Percentiles rank a stretch among this genome's conserved stretches.
phyloP scores from a whole-genome alignment of 2,797 vertebrate genomes.

The Pseudochirops cupreus region DNA sequence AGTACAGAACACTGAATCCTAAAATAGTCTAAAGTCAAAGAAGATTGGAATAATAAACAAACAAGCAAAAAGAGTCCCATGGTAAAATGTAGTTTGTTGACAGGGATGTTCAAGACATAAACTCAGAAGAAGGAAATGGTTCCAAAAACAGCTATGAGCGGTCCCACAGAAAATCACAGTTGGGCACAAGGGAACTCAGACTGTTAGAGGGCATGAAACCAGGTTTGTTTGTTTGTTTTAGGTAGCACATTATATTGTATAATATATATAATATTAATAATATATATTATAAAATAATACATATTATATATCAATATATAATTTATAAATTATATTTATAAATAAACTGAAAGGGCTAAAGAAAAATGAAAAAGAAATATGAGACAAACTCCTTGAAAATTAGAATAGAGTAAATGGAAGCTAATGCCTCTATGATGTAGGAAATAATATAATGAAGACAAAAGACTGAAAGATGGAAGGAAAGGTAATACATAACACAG shows the following conservation, averaged over 20 bases:
- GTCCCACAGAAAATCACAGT: background rate
- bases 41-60: background rate
- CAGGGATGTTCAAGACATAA: background rate
- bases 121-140: background rate
- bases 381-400: background rate
- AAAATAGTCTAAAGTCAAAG: background rate
- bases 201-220: background rate
- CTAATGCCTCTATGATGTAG: background rate
- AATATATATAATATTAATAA: too few relatives aligned
- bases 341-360: too few relatives aligned
- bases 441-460: background rate
- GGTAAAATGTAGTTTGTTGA: background rate
- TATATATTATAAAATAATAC: too few relatives aligned
- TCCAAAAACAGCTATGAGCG: background rate
- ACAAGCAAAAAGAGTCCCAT: background rate
- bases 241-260: too few relatives aligned
- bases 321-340: too few relatives aligned
- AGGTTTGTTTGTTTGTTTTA: too few relatives aligned
- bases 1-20: background rate
- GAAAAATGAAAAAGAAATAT: too few relatives aligned
- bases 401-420: background rate
- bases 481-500: background rate
- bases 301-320: too few relatives aligned
- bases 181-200: background rate
- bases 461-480: background rate